phyloP scores from a whole-genome alignment of 1,140 invertebrate species.

The Saxidomus purpurata region DNA sequence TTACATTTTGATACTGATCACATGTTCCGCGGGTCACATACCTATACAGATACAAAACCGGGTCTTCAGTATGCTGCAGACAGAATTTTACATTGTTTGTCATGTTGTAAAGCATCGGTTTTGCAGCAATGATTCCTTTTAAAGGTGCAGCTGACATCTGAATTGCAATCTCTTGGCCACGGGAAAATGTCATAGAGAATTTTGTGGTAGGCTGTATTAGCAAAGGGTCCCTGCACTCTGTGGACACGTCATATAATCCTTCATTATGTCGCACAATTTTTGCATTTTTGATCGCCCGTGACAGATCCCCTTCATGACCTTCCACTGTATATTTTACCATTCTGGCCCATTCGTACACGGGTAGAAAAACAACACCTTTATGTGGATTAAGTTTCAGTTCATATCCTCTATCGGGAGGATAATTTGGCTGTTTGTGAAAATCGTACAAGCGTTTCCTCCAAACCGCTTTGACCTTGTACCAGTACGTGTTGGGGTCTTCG shows the following conservation, averaged over 20 bases:
- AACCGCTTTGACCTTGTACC: constrained; percentile 27
- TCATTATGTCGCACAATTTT: constrained; percentile 3
- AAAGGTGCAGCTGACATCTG: constrained; percentile 64
- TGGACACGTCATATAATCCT: constrained; percentile 59
- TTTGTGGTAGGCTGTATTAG: constrained; percentile 27
- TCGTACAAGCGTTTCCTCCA: constrained; percentile 61
- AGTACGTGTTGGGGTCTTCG: constrained; percentile 19
- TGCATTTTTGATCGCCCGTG: neutral
- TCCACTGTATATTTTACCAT: constrained; percentile 15
- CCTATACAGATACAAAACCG: constrained; percentile 62
- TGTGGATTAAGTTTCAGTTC: constrained; percentile 48
- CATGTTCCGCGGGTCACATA: constrained; percentile 34
- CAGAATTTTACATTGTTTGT: constrained; percentile 74
- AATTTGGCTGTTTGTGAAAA: neutral
- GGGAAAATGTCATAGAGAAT: constrained; percentile 67
- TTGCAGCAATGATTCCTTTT: constrained; percentile 67
- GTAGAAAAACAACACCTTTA: constrained; percentile 28
- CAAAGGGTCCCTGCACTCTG: constrained; percentile 5
- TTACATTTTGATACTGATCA: constrained; percentile 45
- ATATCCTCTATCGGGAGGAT: neutral
- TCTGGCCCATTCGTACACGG: constrained; percentile 40
- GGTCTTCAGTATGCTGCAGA: constrained; percentile 69
- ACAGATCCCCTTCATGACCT: constrained; percentile 36
- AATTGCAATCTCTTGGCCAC: constrained; percentile 67
- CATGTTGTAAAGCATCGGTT: constrained; percentile 65